Base-by-base conservation (phyloP, 2,113 vertebrate genomes). In the Etheostoma cragini region DNA sequence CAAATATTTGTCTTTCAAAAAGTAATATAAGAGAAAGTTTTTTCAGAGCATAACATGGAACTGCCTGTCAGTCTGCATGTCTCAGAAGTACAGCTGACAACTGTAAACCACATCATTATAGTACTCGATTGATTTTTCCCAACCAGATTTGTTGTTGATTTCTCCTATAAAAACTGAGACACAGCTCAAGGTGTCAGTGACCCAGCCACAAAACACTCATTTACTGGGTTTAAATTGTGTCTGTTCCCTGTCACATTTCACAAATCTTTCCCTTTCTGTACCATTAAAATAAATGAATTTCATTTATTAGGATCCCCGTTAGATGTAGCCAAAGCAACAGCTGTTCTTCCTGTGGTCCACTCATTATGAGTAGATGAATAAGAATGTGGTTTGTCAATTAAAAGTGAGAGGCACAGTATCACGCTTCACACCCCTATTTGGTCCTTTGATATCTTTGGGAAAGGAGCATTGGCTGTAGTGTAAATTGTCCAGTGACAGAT, bases 401-500 rank as follows among this genome's bases (percentile, higher is more conserved):
- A 21, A 50, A 35, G 47, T 60, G 57, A 58, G n/a, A 56, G 13
- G 14, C n/a, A 58, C 50, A 12, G 38, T 21, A 2, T 35, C 12
- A 1, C 0, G 0, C 21, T 35, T 24, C 42, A 46, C 30, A 38
- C 30, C 10, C 46, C 10, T 64, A 26, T 21, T 5, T 54, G 45
- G 38, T 78, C 33, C 63, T 68, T 77, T 65, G 64, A 78, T 79
- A 81, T 63, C 19, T 62, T 74, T 15, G 63, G 49, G 42, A 72
- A 68, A 80, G 50, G 50, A 35, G 38, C 60, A 8, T 8, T 74
- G 4, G 17, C 35, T 50, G 56, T 56, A 26, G 65, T 81, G 63
- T 80, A 67, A 77, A 79, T 64, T 33, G 22, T 65, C 30, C 24
- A 21, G 64, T 81, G 74, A 89, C 83, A 85, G 80, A 62, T 71